Conservation (phyloP, 2,113 vertebrate genomes). For the Oxyruncus cristatus region DNA sequence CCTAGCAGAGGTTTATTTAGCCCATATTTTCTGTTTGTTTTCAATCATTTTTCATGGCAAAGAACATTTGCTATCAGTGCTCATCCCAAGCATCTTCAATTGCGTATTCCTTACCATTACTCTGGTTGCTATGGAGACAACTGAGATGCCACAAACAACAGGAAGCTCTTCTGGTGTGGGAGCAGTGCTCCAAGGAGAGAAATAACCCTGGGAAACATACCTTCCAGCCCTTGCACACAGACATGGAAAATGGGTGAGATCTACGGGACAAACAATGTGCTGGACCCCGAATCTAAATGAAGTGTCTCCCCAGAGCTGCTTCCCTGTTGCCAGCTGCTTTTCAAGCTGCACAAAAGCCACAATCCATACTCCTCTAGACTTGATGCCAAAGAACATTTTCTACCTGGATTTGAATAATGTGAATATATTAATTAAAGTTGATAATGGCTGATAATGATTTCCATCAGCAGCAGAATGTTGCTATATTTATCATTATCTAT, state of each 20-base stretch:
- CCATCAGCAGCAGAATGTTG: constrained; percentile 39
- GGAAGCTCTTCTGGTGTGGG: background rate
- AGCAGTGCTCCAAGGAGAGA: background rate
- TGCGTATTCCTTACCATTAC: background rate
- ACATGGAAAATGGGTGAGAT: background rate
- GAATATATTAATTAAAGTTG: constrained; percentile 63
- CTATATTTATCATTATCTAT: constrained; percentile 50
- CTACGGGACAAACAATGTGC: fast-evolving
- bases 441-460: constrained; percentile 55
- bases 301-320: background rate
- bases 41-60: constrained; percentile 43
- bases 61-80: constrained; percentile 20
- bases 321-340: background rate
- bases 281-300: background rate
- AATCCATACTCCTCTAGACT: background rate
- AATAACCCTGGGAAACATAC: background rate
- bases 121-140: constrained; percentile 7
- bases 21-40: constrained; percentile 51
- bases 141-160: constrained; percentile 13
- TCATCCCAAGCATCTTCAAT: background rate
- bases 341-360: background rate
- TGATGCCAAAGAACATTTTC: constrained; percentile 44
- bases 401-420: constrained; percentile 65
- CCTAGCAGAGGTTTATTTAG: constrained; percentile 33
- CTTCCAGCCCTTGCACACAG: background rate